Conservation (phyloP, 2,113 vertebrate species). For the Paraplagusia blochii region DNA sequence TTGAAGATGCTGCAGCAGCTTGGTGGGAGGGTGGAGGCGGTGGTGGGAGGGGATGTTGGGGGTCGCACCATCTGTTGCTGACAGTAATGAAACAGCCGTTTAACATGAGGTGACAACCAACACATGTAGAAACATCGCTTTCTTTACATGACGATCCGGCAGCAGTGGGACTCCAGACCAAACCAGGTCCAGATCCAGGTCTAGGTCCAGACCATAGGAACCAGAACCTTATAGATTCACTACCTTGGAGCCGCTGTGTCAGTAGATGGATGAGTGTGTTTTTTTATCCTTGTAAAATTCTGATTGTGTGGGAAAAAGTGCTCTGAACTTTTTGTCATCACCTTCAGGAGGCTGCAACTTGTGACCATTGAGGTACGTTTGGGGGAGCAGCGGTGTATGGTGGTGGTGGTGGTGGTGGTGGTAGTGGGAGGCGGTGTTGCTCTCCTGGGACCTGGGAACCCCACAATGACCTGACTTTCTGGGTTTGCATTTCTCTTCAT, state of each 20-base stretch:
- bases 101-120: slow-evolving; percentile 66
- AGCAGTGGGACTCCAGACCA: too few species aligned
- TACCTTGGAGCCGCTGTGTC: too few species aligned
- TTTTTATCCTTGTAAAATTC: too few species aligned
- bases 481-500: slow-evolving; percentile 76
- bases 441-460: slow-evolving; percentile 77
- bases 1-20: slow-evolving; percentile 35
- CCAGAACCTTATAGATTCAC: too few species aligned
- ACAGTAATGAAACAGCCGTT: slow-evolving; percentile 69
- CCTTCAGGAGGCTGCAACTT: too few species aligned
- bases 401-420: slow-evolving; percentile 30
- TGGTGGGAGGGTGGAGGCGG: slow-evolving; percentile 30
- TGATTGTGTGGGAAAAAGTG: too few species aligned
- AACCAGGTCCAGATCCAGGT: too few species aligned
- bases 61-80: slow-evolving; percentile 54
- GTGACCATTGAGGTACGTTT: slow-evolving; percentile 61
- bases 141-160: slow-evolving; percentile 59
- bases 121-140: slow-evolving; percentile 66
- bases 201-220: too few species aligned
- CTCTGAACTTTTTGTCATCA: too few species aligned
- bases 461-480: slow-evolving; percentile 77
- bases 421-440: slow-evolving; percentile 67
- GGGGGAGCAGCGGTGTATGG: slow-evolving; percentile 56
- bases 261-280: too few species aligned
- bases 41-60: too few species aligned